Conservation (phyloP, 2,113 vertebrate species). For the Leptosomus discolor region DNA sequence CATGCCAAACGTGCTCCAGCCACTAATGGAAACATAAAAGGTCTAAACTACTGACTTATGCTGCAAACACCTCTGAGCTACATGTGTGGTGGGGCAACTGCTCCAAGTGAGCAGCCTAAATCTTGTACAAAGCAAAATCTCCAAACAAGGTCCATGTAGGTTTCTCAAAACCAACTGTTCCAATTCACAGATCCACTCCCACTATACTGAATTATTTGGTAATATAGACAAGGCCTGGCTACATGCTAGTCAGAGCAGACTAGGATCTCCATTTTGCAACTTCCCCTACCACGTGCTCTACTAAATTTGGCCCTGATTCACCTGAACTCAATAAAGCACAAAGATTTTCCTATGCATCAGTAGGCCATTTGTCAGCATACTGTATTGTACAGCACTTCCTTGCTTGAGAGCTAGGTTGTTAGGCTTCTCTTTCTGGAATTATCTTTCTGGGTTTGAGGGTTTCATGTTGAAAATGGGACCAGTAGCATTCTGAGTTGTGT, state of each 20-base stretch:
- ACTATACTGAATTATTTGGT: background rate
- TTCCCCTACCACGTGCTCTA: background rate
- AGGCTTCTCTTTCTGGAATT: background rate
- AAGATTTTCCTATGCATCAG: background rate
- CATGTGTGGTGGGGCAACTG: fast-evolving
- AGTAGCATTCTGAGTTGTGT: background rate
- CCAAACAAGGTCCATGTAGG: background rate
- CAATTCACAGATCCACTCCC: background rate
- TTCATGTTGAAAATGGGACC: background rate
- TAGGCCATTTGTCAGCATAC: background rate
- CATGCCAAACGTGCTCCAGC: background rate
- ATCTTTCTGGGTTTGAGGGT: background rate
- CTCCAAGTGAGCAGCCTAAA: background rate
- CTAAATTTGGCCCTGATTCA: background rate
- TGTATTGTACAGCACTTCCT: background rate
- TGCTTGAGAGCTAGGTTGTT: background rate
- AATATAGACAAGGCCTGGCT: background rate
- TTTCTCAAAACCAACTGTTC: background rate
- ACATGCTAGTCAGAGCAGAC: background rate
- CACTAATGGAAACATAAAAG: background rate
- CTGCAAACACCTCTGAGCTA: background rate
- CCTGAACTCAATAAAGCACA: background rate
- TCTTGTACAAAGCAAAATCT: background rate
- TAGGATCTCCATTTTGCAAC: background rate
- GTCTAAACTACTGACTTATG: background rate